phyloP scores from a whole-genome alignment of 2,888 invertebrate species.

The Drepana falcataria region DNA sequence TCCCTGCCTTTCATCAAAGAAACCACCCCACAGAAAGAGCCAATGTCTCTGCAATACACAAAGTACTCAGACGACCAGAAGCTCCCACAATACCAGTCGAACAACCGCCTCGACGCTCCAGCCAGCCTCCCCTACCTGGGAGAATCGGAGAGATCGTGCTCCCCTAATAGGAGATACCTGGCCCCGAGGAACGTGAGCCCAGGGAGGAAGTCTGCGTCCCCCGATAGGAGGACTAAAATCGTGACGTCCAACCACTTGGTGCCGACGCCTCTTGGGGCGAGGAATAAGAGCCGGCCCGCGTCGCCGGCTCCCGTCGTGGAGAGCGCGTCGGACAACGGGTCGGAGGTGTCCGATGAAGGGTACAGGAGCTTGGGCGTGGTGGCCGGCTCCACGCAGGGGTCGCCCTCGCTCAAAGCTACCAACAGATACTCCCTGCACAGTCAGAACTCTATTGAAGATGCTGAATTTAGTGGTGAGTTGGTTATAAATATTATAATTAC shows the following conservation, averaged over 20 bases:
- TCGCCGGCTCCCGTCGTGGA: slow-evolving; percentile 79
- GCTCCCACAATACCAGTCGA: slow-evolving; percentile 53
- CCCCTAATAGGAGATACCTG: slow-evolving; percentile 53
- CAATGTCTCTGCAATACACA: slow-evolving; percentile 56
- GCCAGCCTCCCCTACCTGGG: slow-evolving; percentile 64
- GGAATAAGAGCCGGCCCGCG: slow-evolving; percentile 66
- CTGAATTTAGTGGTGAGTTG: slow-evolving; percentile 82
- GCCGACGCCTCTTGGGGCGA: slow-evolving; percentile 65
- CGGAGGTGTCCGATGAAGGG: slow-evolving; percentile 91
- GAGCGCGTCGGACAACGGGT: slow-evolving; percentile 87
- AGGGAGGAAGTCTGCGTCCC: slow-evolving; percentile 61
- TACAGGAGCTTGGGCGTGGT: slow-evolving; percentile 88
- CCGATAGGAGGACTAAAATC: slow-evolving; percentile 61
- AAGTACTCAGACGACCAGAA: slow-evolving; percentile 38
- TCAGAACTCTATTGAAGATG: slow-evolving; percentile 85
- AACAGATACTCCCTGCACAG: slow-evolving; percentile 84
- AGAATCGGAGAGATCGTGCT: slow-evolving; percentile 55
- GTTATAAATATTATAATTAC: slow-evolving; percentile 2
- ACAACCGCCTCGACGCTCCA: slow-evolving; percentile 51
- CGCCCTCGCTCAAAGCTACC: slow-evolving; percentile 72
- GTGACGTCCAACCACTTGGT: slow-evolving; percentile 65
- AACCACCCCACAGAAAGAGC: slow-evolving; percentile 34
- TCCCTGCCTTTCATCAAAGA: slow-evolving; percentile 56
- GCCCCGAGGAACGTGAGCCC: slow-evolving; percentile 54
- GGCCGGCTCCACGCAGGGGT: slow-evolving; percentile 69